Evolutionary conservation across 1,140 invertebrate genomes (phyloP), one percentile per base, ranked within the genome.

Genomic region (Drosophila watanabei): DNA sequence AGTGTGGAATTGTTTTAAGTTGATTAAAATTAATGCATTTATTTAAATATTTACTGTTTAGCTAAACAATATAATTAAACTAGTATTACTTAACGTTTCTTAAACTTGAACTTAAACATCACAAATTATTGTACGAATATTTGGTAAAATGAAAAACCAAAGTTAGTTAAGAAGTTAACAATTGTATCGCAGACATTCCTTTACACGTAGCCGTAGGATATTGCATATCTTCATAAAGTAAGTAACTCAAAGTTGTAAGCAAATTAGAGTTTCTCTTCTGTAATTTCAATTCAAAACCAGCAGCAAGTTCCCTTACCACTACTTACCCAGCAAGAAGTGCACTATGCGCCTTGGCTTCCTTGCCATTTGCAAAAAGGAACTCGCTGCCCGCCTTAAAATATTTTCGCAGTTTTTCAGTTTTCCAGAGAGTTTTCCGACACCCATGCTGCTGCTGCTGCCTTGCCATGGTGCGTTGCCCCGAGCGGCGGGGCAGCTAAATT

Each of bases 401-500:
- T n/a, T 39, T 56, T 54, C 20, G 13, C 51, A 54, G 32, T 35
- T 54, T 57, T 24, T 18, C 51, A 54, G 32, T 35, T 54, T 57
- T 24, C 33, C 35, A n/a, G 8, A n/a, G 35, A 39, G 20, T 37
- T 57, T 57, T 39, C 54, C 35, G 54, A 39, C 54, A 37, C 18
- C 28, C 35, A 14, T 1, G 9, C 33, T 8, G 4, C 9, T 24
- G 24, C 24, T 24, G 24, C 24, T 1, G 9, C 33, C 2, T 4
- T 4, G 28, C 48, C 8, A 30, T 37, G 52, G 33, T 37, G 54
- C 54, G 5, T 54, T 39, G 72, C 69, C 49, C 35, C 41, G 14
- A 11, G 71, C 59, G 11, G 5, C 20, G 18, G 51, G 49, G 43
- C 33, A 43, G 14, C 58, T 64, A 75, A 76, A 37, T 49, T 57